phyloP scores from a whole-genome alignment of 2,888 invertebrate genomes.

The Drosophila neutralis region DNA sequence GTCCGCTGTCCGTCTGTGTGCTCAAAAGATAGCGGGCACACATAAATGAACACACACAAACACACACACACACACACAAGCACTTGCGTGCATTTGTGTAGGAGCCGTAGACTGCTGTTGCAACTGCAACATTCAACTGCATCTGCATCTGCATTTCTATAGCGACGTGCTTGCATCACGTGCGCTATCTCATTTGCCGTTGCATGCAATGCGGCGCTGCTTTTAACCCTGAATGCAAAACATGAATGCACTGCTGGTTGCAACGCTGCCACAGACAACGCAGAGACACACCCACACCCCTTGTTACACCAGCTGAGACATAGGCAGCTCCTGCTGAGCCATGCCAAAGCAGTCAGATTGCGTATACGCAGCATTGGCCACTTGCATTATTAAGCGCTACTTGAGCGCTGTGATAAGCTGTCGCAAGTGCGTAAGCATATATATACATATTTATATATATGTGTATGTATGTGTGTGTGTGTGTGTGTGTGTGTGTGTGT shows the following conservation, averaged over 20 bases:
- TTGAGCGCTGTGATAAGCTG: conserved; percentile 65
- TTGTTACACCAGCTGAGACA: not conserved
- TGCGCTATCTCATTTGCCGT: conserved; percentile 68
- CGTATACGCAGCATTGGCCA: conserved; percentile 79
- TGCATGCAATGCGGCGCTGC: conserved; percentile 64
- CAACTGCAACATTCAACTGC: conserved; percentile 16
- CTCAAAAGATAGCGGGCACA: conserved; percentile 38
- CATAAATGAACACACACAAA: conserved; percentile 30
- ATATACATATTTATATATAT: not conserved
- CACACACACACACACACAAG: conserved; percentile 19
- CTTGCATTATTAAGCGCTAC: conserved; percentile 74
- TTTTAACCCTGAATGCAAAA: conserved; percentile 76
- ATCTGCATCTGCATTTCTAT: conserved; percentile 48
- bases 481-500: conserved; percentile 16
- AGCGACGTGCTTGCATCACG: conserved; percentile 50
- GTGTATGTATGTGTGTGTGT: conserved; percentile 3
- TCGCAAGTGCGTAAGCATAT: conserved; percentile 42
- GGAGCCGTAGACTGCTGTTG: conserved; percentile 5
- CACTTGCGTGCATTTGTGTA: not conserved
- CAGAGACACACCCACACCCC: conserved; percentile 62
- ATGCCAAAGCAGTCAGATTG: conserved; percentile 55
- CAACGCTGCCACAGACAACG: conserved; percentile 49
- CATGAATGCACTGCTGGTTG: conserved; percentile 61
- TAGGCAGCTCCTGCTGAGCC: conserved; percentile 16
- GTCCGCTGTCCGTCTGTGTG: conserved; percentile 9